Base-by-base conservation (phyloP, 2,113 vertebrate species). In the Synodontis membranacea region DNA sequence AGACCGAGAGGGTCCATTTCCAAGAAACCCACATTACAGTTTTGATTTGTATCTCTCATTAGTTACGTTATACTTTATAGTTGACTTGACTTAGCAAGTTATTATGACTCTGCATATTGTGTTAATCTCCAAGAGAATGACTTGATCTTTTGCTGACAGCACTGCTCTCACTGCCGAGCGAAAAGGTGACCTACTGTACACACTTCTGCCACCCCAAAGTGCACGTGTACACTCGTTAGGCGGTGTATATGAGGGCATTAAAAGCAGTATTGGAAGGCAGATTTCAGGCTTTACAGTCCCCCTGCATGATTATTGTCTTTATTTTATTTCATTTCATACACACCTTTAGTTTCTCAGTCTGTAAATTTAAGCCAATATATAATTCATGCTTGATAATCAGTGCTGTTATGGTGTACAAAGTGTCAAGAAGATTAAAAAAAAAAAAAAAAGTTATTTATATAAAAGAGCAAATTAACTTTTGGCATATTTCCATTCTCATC, bases 401-500 rank as follows among this genome's bases (percentile, higher is more conserved):
- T 58, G 46, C 21, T 80, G 75, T 54, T 58, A 79, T 78, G 60
- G 46, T 83, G 50, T 87, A 87, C 86, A 88, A 89, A 89, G 75
- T 74, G 80, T 76, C 58, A 62, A 75, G 89, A 89, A 34, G 66
- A 52, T 48, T 82, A 15, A n/a, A 87, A 82, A 64, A 83, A 84
- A 85, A 52, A 78, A 84, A 87, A 87, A 42, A 82, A 19, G 8
- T 86, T 34, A 62, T 72, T 52, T 80, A 84, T 89, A 91, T 86
- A 89, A 84, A 88, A 88, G 76, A 80, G 78, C 58, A 80, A 86
- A 88, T 79, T n/a, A 89, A 84, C 60, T 72, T 92, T 93, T 93
- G 93, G 92, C 90, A 91, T 93, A 84, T 91, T 90, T 94, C 91
- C 87, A 90, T 92, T 94, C 89, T 90, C 87, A 90, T 89, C 50